Conservation (phyloP, 2,113 vertebrate species). For the Mormyrus iriodes region DNA sequence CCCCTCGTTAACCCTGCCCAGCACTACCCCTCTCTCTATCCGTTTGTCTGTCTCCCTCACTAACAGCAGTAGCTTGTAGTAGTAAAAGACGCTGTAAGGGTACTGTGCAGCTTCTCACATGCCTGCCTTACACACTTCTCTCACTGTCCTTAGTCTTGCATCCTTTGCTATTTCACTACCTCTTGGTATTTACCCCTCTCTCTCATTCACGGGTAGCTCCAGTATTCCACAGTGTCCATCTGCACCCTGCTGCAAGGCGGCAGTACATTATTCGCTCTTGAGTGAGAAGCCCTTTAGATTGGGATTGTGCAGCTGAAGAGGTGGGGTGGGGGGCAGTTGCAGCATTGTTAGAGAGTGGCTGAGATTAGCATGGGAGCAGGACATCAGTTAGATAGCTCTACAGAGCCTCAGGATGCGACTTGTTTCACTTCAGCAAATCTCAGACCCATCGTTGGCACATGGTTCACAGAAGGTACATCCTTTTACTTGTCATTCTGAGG, state of each 20-base stretch:
- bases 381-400: not conserved
- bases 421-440: slow-evolving; percentile 13
- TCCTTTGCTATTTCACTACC: not conserved
- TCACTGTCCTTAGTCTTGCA: slow-evolving; percentile 58
- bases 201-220: slow-evolving; percentile 41
- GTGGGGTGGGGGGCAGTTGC: not conserved
- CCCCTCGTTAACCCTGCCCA: slow-evolving; percentile 90
- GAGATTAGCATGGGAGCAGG: not conserved
- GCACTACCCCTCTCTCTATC: slow-evolving; percentile 69
- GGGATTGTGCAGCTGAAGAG: not conserved
- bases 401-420: slow-evolving; percentile 20
- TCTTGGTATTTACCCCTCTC: slow-evolving; percentile 41
- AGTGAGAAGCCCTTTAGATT: not conserved
- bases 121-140: slow-evolving; percentile 58
- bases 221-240: not conserved
- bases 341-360: not conserved
- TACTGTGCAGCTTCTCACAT: slow-evolving; percentile 63
- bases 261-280: slow-evolving; percentile 14
- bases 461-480: not conserved
- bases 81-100: slow-evolving; percentile 56
- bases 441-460: not conserved
- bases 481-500: not conserved
- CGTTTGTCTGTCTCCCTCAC: slow-evolving; percentile 71
- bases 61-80: slow-evolving; percentile 88
- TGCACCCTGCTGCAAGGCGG: not conserved